These are phyloP conservation scores for Lateolabrax maculatus DNA, from an alignment of 2,797 vertebrate species.

Conservation along the genomic window DNA sequence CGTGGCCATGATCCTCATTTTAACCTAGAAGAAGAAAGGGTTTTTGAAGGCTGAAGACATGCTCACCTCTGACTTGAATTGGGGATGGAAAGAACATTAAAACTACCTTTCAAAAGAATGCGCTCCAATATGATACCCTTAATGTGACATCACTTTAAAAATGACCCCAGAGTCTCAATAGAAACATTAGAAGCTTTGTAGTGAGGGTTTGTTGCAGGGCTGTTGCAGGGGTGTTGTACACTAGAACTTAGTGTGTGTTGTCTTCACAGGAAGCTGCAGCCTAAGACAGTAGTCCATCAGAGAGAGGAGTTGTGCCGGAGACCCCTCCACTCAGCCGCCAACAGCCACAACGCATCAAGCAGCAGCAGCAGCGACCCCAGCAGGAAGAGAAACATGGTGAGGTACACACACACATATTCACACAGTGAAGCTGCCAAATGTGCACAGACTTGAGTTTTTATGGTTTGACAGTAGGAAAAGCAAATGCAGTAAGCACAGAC, in stretches of 20 bases:
- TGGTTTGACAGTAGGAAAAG: neutral
- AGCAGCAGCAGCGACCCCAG: slow-evolving; percentile 52
- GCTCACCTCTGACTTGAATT: too few species aligned
- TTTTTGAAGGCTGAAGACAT: neutral
- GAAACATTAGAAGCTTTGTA: neutral
- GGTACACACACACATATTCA: slow-evolving; percentile 33
- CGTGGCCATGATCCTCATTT: neutral
- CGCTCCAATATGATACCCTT: neutral
- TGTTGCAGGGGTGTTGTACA: too few species aligned
- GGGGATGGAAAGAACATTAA: too few species aligned
- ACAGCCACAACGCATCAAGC: slow-evolving; percentile 25
- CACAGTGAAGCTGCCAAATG: neutral
- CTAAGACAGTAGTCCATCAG: slow-evolving; percentile 63
- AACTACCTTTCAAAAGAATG: too few species aligned
- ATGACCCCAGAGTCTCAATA: too few species aligned
- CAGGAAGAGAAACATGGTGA: slow-evolving; percentile 83
- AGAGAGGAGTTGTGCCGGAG: slow-evolving; percentile 69
- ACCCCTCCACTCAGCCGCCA: slow-evolving; percentile 64
- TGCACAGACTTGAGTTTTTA: neutral
- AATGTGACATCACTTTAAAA: too few species aligned
- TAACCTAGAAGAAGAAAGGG: neutral
- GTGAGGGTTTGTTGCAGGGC: too few species aligned
- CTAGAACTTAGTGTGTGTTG: neutral
- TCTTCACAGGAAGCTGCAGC: slow-evolving; percentile 77
- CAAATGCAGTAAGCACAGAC: neutral